Percentiles rank a stretch among this genome's conserved stretches.
Conservation (phyloP, 2,113 vertebrate species). For the Xerus inauris region DNA sequence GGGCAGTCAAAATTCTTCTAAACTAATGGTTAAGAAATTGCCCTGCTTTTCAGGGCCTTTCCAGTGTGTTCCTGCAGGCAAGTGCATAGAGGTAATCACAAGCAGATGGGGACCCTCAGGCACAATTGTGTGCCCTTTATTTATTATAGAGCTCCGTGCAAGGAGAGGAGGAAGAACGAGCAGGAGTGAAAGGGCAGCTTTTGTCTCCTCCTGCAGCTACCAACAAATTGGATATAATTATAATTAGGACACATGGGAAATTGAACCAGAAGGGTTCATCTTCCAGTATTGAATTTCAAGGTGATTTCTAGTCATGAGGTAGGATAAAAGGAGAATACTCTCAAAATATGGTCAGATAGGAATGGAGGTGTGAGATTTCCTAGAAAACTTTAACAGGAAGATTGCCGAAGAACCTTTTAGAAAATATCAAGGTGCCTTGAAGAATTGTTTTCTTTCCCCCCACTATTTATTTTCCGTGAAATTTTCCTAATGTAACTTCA, state of each 20-base stretch:
- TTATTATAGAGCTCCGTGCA: neutral
- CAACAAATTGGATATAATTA: conserved; percentile 36
- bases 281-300: conserved; percentile 4
- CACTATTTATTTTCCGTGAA: conserved; percentile 40
- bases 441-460: neutral
- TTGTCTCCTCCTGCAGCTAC: neutral
- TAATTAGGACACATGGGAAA: conserved; percentile 26
- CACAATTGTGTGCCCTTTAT: neutral
- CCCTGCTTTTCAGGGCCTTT: conserved; percentile 50
- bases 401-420: neutral
- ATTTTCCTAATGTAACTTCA: neutral
- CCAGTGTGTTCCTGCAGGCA: neutral
- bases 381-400: neutral
- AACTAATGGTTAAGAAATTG: conserved; percentile 40
- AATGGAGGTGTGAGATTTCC: conserved; percentile 5
- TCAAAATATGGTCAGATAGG: conserved; percentile 21
- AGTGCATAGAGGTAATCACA: neutral
- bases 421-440: neutral
- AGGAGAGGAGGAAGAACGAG: neutral
- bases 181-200: neutral
- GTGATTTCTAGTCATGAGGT: neutral
- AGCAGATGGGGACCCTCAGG: neutral
- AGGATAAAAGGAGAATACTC: conserved; percentile 18
- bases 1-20: neutral
- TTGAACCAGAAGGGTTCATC: neutral